Percentiles rank a stretch among this genome's conserved stretches.
phyloP scores from a whole-genome alignment of 2,113 vertebrate genomes.

The Rafetus swinhoei region DNA sequence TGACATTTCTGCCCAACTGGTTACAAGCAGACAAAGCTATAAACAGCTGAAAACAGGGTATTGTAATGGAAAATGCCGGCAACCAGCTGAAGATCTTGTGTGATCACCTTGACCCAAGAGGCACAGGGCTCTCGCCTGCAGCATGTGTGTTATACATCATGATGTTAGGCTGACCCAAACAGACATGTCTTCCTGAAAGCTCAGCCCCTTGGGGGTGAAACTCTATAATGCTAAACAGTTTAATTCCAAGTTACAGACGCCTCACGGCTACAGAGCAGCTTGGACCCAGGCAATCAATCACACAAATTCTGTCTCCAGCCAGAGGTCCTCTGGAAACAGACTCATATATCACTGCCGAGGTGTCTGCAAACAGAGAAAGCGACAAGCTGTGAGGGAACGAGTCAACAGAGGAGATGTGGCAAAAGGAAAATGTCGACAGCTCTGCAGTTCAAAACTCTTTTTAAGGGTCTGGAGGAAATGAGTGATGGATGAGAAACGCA shows the following conservation, averaged over 20 bases:
- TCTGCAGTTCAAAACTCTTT: background rate
- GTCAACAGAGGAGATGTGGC: background rate
- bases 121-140: background rate
- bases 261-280: fast-evolving
- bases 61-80: background rate
- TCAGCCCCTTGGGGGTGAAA: fast-evolving
- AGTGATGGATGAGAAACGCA: background rate
- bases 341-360: conserved; percentile 7
- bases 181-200: fast-evolving
- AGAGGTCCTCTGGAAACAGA: background rate
- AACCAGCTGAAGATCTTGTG: background rate
- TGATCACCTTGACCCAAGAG: fast-evolving
- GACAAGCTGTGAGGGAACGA: background rate
- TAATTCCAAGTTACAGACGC: background rate
- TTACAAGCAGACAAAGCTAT: too few relatives aligned
- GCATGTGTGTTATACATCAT: background rate
- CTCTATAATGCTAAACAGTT: fast-evolving
- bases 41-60: fast-evolving
- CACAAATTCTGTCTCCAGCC: background rate
- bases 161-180: background rate
- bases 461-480: background rate
- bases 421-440: conserved; percentile 20
- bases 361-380: background rate
- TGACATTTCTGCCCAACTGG: fast-evolving
- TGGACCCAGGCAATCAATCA: fast-evolving